phyloP scores from a whole-genome alignment of 1,140 invertebrate genomes.

The Scaptomyza montana region DNA sequence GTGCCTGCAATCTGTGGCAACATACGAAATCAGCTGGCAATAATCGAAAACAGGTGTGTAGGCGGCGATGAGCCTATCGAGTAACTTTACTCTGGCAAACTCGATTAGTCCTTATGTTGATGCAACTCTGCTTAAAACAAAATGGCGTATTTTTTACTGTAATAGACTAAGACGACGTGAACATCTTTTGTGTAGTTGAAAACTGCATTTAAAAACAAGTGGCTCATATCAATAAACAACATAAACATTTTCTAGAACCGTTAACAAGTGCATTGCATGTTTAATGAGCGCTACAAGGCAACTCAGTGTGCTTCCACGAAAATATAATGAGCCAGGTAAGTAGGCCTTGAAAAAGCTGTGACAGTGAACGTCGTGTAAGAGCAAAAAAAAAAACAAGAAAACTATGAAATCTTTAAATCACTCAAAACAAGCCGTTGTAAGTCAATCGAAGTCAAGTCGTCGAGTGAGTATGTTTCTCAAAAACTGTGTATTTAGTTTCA shows the following conservation, averaged over 20 bases:
- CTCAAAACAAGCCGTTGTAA: constrained; percentile 60
- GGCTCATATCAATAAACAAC: constrained; percentile 46
- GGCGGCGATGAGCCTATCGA: background rate
- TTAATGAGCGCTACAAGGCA: constrained; percentile 81
- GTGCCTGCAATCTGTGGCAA: background rate
- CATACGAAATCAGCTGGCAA: constrained; percentile 21
- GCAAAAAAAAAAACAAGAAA: constrained; percentile 65
- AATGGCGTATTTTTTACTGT: constrained; percentile 71
- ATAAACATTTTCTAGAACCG: constrained; percentile 66
- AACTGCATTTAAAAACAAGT: constrained; percentile 81
- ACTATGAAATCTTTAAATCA: constrained; percentile 69
- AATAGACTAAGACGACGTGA: constrained; percentile 70
- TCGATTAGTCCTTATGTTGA: constrained; percentile 9
- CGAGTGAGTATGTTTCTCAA: constrained; percentile 65
- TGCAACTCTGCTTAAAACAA: constrained; percentile 56
- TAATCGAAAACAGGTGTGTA: constrained; percentile 25
- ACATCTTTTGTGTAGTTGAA: constrained; percentile 72
- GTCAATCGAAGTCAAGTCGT: constrained; percentile 61
- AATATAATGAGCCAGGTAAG: constrained; percentile 84
- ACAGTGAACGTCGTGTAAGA: constrained; percentile 69
- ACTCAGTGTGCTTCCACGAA: constrained; percentile 72
- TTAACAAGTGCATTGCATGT: constrained; percentile 65
- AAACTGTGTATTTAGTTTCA: constrained; percentile 43
- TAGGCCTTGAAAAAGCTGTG: constrained; percentile 81
- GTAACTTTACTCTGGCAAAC: background rate